Evolutionary conservation across 2,888 invertebrate genomes (phyloP), one percentile per base, ranked within the genome.

Genomic region (Drosophila prolongata): DNA sequence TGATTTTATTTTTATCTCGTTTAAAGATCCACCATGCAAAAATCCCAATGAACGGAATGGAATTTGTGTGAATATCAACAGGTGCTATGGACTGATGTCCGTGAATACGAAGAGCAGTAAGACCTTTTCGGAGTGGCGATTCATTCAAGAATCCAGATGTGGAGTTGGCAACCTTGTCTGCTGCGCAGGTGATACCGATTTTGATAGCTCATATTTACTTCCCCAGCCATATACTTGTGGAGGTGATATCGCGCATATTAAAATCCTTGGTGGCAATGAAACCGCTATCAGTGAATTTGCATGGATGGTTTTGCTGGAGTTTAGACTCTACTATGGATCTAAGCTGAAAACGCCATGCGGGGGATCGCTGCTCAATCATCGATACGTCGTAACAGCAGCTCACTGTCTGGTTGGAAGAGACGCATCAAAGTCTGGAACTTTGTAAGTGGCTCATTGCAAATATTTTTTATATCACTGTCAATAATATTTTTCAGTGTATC

Each of bases 231-330:
- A 16, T 11, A 19, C 6, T 16, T 43, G 43, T 13, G 43, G 43
- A 4, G 43, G 43, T 4, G 19, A 43, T 11, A 5, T 1, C 5
- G 11, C 5, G 5, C 4, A 11, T 0, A 0, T 4, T 9, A 3
- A 19, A 0, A 43, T 43, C 6, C 1, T 19, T 1, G 1, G 1
- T 0, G 43, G 43, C 19, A 2, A 0, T 0, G 10, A 16, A 19
- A 11, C 43, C 1, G 19, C 19, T 3, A 4, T 10, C 4, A 11
- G 10, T 4, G 11, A 43, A 19, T 43, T 5, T 6, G 1, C 43
- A 6, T 43, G 43, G 43, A 13, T 43, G 19, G 43, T 13, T 19
- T 6, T 43, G 19, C 11, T 43, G 2, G 19, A 43, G 43, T 24
- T 16, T 10, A 9, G 4, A 2, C 6, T 0, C 2, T 2, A 1